Conservation (phyloP, 2,113 vertebrate genomes). For the Dipodomys stephensi region DNA sequence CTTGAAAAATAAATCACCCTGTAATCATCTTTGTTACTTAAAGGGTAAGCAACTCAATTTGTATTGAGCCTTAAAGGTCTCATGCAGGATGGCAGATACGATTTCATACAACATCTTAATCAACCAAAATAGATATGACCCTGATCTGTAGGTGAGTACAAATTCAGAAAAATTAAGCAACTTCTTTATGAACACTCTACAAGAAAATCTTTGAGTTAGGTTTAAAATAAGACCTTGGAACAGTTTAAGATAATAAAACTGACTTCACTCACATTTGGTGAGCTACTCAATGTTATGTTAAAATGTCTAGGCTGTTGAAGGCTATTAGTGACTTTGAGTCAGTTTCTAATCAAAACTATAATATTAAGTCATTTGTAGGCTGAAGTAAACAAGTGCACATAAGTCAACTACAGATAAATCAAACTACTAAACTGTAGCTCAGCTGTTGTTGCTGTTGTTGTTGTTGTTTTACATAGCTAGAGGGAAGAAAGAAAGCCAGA, state of each 20-base stretch:
- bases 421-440: not conserved
- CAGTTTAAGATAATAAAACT: conserved; percentile 12
- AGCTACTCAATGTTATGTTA: conserved; percentile 41
- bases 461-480: not conserved
- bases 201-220: not conserved
- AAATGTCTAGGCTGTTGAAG: not conserved
- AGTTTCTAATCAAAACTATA: conserved; percentile 26
- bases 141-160: conserved; percentile 14
- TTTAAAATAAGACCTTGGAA: not conserved
- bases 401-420: not conserved
- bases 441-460: not conserved
- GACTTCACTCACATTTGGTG: conserved; percentile 8
- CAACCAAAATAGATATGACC: not conserved
- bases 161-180: conserved; percentile 2
- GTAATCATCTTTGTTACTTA: not conserved
- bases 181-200: not conserved
- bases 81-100: not conserved
- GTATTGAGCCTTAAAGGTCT: not conserved
- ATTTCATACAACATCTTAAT: not conserved
- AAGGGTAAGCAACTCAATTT: not conserved
- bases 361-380: not conserved
- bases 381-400: not conserved
- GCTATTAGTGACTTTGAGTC: not conserved
- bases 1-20: too few species aligned
- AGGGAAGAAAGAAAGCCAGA: not conserved